phyloP scores from a whole-genome alignment of 2,113 vertebrate species.

The Harpagus bidentatus region DNA sequence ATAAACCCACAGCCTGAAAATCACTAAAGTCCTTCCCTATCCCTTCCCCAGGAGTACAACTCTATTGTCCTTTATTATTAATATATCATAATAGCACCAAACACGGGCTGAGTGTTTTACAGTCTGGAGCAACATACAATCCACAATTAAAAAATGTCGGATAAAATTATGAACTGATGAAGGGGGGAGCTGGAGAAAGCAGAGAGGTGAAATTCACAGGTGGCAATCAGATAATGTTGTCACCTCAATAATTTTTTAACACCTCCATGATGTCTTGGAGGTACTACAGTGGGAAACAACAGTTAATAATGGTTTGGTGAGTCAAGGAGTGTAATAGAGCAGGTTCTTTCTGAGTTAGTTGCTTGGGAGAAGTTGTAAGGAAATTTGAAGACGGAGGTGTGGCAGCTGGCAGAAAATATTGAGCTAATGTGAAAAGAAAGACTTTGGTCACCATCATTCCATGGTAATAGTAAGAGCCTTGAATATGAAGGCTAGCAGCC shows the following conservation, averaged over 20 bases:
- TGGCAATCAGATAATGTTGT: neutral
- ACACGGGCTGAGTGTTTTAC: neutral
- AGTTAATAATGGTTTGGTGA: neutral
- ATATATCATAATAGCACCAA: neutral
- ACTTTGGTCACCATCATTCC: neutral
- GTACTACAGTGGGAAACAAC: neutral
- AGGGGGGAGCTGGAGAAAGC: neutral
- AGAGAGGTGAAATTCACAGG: neutral
- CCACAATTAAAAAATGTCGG: neutral
- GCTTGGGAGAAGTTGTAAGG: neutral
- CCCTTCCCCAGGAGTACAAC: neutral
- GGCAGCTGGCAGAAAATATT: neutral
- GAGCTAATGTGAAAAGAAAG: neutral
- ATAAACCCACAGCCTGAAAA: neutral
- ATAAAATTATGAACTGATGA: neutral
- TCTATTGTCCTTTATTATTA: neutral
- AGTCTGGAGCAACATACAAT: neutral
- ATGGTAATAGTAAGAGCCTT: neutral
- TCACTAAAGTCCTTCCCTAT: neutral
- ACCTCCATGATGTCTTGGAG: neutral
- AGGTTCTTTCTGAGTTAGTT: neutral
- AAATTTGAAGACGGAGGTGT: neutral
- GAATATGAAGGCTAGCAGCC: neutral
- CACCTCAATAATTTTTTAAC: neutral
- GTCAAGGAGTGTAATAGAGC: neutral